Evolutionary conservation across 2,888 invertebrate species (phyloP).

Genomic region (Spilarctia lutea): DNA sequence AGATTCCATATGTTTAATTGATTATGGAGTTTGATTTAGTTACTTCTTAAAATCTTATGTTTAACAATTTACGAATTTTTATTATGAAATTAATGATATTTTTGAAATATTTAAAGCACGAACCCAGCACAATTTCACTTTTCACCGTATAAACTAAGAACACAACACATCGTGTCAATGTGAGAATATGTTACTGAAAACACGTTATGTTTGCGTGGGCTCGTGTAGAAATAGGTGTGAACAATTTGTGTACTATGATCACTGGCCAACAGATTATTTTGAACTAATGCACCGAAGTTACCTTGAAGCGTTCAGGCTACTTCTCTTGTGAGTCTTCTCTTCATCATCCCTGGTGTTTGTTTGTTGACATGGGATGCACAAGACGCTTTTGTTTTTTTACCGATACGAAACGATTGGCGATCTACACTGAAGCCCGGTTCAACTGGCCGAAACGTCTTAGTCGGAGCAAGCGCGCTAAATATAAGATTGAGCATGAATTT

Average conservation of each 20-base stretch:
- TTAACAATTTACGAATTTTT: constrained; percentile 51
- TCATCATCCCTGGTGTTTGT: constrained; percentile 67
- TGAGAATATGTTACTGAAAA: constrained; percentile 82
- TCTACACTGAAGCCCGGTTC: constrained; percentile 81
- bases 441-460: constrained; percentile 79
- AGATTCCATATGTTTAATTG: constrained; percentile 85
- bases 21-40: constrained; percentile 50
- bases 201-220: constrained; percentile 83
- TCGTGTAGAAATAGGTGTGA: constrained; percentile 85
- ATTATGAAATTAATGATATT: constrained; percentile 34
- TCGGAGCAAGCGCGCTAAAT: constrained; percentile 84
- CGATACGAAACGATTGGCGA: constrained; percentile 73
- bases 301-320: constrained; percentile 75
- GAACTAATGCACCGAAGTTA: constrained; percentile 76
- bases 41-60: constrained; percentile 41
- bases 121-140: constrained; percentile 74
- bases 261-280: constrained; percentile 76
- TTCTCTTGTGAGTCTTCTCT: constrained; percentile 58
- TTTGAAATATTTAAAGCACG: constrained; percentile 59
- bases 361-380: constrained; percentile 64
- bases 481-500: constrained; percentile 85
- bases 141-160: constrained; percentile 80
- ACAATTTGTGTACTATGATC: constrained; percentile 82
- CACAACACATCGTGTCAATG: constrained; percentile 85
- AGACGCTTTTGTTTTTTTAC: constrained; percentile 59